These are phyloP conservation scores for Lapara coniferarum DNA, from an alignment of 2,888 invertebrate genomes.

Conservation along the genomic window DNA sequence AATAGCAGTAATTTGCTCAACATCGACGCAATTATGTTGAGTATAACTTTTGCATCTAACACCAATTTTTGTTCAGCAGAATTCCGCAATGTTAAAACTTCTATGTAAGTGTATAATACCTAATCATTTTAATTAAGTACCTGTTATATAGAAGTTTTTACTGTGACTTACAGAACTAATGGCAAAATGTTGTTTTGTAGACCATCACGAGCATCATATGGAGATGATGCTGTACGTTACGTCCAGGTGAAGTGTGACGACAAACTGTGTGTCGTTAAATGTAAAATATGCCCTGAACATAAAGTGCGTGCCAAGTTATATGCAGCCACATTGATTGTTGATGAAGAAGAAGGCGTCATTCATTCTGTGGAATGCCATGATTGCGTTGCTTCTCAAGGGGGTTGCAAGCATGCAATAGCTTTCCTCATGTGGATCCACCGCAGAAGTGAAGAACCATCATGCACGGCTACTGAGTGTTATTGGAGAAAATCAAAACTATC, in stretches of 20 bases:
- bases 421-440: conserved; percentile 50
- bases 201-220: conserved; percentile 42
- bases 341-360: conserved; percentile 37
- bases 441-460: conserved; percentile 49
- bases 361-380: conserved; percentile 39
- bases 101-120: no score
- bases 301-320: conserved; percentile 42
- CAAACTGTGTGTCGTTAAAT: conserved; percentile 41
- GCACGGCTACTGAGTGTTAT: conserved; percentile 44
- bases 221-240: conserved; percentile 31
- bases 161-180: no score
- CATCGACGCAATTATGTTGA: conserved; percentile 21
- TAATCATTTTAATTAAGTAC: no score
- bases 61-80: no score
- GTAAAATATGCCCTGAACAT: conserved; percentile 46
- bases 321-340: conserved; percentile 37
- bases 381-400: conserved; percentile 45
- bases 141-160: not conserved
- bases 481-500: conserved; percentile 48
- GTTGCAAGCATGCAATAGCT: conserved; percentile 51
- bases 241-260: conserved; percentile 41
- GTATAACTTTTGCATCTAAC: no score
- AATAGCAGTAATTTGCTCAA: conserved; percentile 25
- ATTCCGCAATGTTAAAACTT: no score
- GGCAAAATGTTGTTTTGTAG: no score